These are phyloP conservation scores for Actinernus sp. DNA, from an alignment of 92 coral and sea anemone genomes.

Conservation along the genomic window DNA sequence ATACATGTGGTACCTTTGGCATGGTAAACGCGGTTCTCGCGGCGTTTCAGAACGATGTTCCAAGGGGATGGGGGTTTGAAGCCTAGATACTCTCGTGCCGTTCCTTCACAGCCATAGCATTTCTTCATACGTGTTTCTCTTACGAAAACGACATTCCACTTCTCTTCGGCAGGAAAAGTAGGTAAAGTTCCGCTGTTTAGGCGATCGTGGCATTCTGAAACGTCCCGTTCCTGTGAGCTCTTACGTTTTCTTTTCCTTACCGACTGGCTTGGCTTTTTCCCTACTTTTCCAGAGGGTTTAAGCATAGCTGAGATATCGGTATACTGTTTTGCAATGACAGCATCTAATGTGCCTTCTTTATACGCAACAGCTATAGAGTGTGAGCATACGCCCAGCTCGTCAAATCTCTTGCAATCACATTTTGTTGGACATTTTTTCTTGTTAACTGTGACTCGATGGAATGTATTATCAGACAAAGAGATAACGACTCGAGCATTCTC, in stretches of 20 bases:
- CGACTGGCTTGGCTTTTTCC: slow-evolving; percentile 10
- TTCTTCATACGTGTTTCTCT: slow-evolving; percentile 45
- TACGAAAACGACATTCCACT: slow-evolving; percentile 13
- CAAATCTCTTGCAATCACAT: slow-evolving; percentile 43
- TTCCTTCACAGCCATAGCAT: slow-evolving; percentile 63
- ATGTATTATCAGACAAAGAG: slow-evolving; percentile 1
- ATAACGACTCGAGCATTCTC: slow-evolving; percentile 22
- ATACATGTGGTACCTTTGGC: slow-evolving; percentile 17
- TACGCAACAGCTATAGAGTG: slow-evolving; percentile 41
- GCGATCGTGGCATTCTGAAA: slow-evolving; percentile 1
- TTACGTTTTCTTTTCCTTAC: not conserved
- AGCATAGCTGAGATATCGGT: slow-evolving; percentile 12
- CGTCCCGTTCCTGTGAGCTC: not conserved
- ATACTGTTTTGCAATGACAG: not conserved
- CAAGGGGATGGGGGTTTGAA: slow-evolving; percentile 52
- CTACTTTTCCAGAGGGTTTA: not conserved
- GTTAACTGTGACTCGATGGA: slow-evolving; percentile 17
- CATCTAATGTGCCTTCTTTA: slow-evolving; percentile 2
- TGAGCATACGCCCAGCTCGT: slow-evolving; percentile 24
- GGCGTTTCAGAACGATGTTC: slow-evolving; percentile 36
- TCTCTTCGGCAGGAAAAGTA: not conserved
- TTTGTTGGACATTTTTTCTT: slow-evolving; percentile 22
- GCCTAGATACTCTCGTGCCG: slow-evolving; percentile 4
- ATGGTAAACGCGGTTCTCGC: slow-evolving; percentile 18
- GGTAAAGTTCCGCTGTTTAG: not conserved